Evolutionary conservation across 2,888 invertebrate species (phyloP).

Genomic region (Corythucha ciliata): DNA sequence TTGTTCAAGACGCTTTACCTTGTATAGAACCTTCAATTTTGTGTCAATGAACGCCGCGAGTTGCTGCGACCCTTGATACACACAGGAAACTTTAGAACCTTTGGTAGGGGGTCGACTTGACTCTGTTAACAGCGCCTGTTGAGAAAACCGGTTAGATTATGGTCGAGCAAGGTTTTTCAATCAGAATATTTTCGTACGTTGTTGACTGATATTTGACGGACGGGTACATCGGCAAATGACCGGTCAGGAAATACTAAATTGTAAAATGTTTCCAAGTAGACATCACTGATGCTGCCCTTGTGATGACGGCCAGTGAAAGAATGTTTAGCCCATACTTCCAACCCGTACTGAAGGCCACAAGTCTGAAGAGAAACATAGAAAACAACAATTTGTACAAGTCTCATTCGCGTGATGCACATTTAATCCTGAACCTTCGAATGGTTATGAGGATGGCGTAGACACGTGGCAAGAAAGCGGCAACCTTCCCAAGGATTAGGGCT

Average conservation of each 20-base stretch:
- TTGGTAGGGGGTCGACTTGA: no score
- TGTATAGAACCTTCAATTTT: slow-evolving; percentile 14
- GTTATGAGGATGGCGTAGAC: slow-evolving; percentile 29
- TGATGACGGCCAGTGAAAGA: slow-evolving; percentile 50
- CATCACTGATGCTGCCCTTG: slow-evolving; percentile 45
- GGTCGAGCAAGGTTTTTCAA: no score
- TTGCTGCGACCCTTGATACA: slow-evolving; percentile 13
- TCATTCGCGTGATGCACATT: no score
- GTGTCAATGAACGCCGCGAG: slow-evolving; percentile 14
- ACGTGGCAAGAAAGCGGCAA: slow-evolving; percentile 30
- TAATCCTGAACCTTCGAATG: slow-evolving; percentile 32
- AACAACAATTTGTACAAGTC: no score
- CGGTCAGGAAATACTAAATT: slow-evolving; percentile 54
- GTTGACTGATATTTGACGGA: slow-evolving; percentile 22
- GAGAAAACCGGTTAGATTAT: no score
- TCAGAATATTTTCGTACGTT: slow-evolving; percentile 19
- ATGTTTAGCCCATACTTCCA: slow-evolving; percentile 53
- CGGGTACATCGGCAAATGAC: slow-evolving; percentile 47
- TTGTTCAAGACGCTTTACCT: no score
- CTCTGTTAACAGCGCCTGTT: no score
- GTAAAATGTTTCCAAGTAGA: slow-evolving; percentile 46
- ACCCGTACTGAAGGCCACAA: slow-evolving; percentile 39
- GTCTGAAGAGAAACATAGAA: no score
- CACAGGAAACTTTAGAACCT: slow-evolving; percentile 18
- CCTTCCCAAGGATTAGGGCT: slow-evolving; percentile 33